phyloP scores from a whole-genome alignment of 2,888 invertebrate species.

The Patella caerulea region DNA sequence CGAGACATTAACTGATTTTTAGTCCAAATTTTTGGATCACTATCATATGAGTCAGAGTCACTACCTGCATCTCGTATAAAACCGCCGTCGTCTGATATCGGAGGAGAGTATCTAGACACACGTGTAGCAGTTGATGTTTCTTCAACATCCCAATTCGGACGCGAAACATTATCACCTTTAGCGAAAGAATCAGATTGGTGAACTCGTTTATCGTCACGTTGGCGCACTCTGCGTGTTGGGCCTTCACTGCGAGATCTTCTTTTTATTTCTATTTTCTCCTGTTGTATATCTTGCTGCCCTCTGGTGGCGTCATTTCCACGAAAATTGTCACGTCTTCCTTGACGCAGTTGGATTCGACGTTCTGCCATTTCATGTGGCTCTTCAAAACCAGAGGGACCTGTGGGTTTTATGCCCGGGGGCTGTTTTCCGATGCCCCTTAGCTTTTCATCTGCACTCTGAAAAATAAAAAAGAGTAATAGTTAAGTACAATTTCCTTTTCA shows the following conservation, averaged over 20 bases:
- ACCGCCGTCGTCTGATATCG: slow-evolving; percentile 45
- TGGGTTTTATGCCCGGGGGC: slow-evolving; percentile 30
- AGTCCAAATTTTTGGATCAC: slow-evolving; percentile 54
- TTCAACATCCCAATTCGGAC: slow-evolving; percentile 35
- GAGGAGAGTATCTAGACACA: slow-evolving; percentile 22
- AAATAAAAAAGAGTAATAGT: slow-evolving; percentile 23
- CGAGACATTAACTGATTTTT: slow-evolving; percentile 58
- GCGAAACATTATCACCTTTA: slow-evolving; percentile 20
- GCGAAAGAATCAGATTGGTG: slow-evolving; percentile 30
- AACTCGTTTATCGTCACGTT: slow-evolving; percentile 47
- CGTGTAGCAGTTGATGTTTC: slow-evolving; percentile 25
- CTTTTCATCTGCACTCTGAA: slow-evolving; percentile 65
- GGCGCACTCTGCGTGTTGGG: slow-evolving; percentile 45
- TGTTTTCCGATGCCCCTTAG: slow-evolving; percentile 53
- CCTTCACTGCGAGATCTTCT: slow-evolving; percentile 61
- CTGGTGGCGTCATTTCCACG: slow-evolving; percentile 20
- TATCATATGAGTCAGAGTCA: slow-evolving; percentile 55
- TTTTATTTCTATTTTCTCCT: slow-evolving; percentile 44
- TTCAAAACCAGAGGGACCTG: slow-evolving; percentile 15
- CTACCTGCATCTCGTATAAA: slow-evolving; percentile 39
- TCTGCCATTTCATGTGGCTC: slow-evolving; percentile 50
- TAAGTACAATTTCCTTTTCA: neutral
- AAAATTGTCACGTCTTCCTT: slow-evolving; percentile 32
- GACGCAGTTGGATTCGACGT: slow-evolving; percentile 48
- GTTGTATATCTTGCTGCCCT: slow-evolving; percentile 25